Evolutionary conservation across 2,797 vertebrate species (phyloP), one percentile per base, ranked within the genome.

Genomic region (Adrianichthys oophorus): DNA sequence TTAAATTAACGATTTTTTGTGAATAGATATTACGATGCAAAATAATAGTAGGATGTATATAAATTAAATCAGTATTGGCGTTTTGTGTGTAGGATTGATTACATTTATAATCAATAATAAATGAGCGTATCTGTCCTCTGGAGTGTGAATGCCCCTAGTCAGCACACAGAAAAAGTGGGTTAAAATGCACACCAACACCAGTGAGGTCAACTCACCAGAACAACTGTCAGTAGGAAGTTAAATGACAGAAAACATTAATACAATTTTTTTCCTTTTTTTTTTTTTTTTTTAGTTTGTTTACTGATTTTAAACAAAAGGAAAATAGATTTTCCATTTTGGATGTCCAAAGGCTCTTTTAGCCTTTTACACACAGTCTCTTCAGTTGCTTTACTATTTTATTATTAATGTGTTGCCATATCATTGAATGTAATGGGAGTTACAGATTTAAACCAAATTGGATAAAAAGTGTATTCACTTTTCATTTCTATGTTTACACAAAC

Each of bases 91-190:
- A 21, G 19, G 19, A 21, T 46, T 58, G 8, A 55, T 45, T 45
- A 5, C 16, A 55, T 59, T 37, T 21, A 52, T 13, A 42, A 45
- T 48, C 2, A 41, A n/a, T 52, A 41, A 15, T 54, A 29, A 29
- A 29, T 53, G 42, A 41, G 54, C 55, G 1, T 19, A 5, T 37
- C 40, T 5, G 42, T n/a, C 4, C 17, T 37, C 29, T 40, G 4
- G 18, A 23, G 13, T 40, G 4, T 41, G 48, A 54, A 19, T 12
- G 24, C 23, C 24, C 15, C 24, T 21, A 4, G 19, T 52, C 13
- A 54, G 42, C 56, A 50, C 10, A 42, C 4, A 47, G 13, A 50
- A 18, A 12, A 56, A 23, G 26, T 41, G 18, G 21, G 24, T 24
- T 56, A 21, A 12, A 43, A 16, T 40, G 13, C 24, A 19, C n/a